Evolutionary conservation across 2,797 vertebrate species (phyloP), one percentile per base, ranked within the genome.

Genomic region (Prionace glauca): DNA sequence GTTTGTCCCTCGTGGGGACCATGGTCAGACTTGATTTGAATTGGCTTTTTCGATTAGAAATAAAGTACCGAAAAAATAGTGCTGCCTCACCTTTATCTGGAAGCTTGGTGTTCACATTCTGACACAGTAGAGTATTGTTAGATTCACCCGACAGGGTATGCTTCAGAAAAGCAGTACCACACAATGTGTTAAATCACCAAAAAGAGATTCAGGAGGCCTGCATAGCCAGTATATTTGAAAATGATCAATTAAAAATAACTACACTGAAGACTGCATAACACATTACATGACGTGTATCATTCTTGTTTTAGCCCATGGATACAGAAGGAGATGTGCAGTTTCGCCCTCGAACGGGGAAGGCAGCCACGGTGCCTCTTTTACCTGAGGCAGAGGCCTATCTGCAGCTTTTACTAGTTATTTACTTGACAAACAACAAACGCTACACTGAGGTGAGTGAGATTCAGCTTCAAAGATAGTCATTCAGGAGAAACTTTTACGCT

Each of bases 301-400:
- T 95, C 41, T 74, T 56, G 5, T 67, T 67, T 0, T 96, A 99
- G 99, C 98, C 98, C 36, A 99, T 99, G 98, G 99, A 99, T 96
- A 98, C 97, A 0, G 99, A 99, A 3, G 98, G 98, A 0, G 99
- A 99, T 24, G 97, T 99, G 95, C 99, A 98, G 97, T 99, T 99
- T 96, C 98, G 99, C 11, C 99, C 99, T 0, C 97, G 99, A 81
- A 98, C 98, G 0, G 99, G 99, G 9, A 99, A 99, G 96, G 98
- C 99, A 0, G 99, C 99, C 0, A 96, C 98, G 0, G 97, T 97
- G 18, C 98, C 99, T 0, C 98, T 99, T 50, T 96, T 99, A 95
- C 99, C 99, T 0, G 99, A 99, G 96, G 99, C 99, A 96, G 99
- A 99, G 97, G 97, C 98, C 0, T 99, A 99, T 95, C 98, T 99